Base-by-base conservation (phyloP, 2,888 invertebrate genomes). In the Melipona beecheii region DNA sequence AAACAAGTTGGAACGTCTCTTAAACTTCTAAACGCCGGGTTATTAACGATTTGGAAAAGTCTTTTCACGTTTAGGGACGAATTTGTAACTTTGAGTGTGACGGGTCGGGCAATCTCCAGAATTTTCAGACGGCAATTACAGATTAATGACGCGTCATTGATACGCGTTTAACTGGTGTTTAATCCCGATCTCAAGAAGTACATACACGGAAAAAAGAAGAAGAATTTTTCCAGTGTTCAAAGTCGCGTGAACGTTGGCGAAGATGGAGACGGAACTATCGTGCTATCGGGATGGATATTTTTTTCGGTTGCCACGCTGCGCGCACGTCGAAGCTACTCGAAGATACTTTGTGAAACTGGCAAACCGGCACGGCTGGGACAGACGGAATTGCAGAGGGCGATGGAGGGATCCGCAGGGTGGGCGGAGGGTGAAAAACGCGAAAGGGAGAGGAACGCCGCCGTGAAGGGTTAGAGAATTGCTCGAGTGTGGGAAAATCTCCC, bases 401-500 rank as follows among this genome's bases (percentile, higher is more conserved):
- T 76, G 78, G 82, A 84, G 43, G 21, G 64, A 64, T 21, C 2
- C 17, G n/a, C n/a, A 60, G 52, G 43, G 81, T 27, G 74, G 56
- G 81, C 31, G 68, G 68, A 43, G 43, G 58, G 75, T 49, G 78
- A 78, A 81, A 84, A 80, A 80, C 83, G 74, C 64, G 80, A 81
- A 9, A 76, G 78, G 71, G 65, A 75, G 85, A 74, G 69, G 73
- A 74, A 66, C 62, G 43, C 60, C 58, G 62, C 83, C 71, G 75
- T 80, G 58, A 80, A 85, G 87, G 74, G 85, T 76, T 84, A 74
- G 79, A 78, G 82, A 79, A 84, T 86, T 85, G 81, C 81, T 83
- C 82, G 87, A 86, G 87, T 85, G 88, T 87, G 89, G 89, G 90
- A 90, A 93, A 93, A 93, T 93, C 92, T 93, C 91, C 93, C 93